Evolutionary conservation across 2,888 invertebrate species (phyloP).

Genomic region (Heteromurus nitidus): DNA sequence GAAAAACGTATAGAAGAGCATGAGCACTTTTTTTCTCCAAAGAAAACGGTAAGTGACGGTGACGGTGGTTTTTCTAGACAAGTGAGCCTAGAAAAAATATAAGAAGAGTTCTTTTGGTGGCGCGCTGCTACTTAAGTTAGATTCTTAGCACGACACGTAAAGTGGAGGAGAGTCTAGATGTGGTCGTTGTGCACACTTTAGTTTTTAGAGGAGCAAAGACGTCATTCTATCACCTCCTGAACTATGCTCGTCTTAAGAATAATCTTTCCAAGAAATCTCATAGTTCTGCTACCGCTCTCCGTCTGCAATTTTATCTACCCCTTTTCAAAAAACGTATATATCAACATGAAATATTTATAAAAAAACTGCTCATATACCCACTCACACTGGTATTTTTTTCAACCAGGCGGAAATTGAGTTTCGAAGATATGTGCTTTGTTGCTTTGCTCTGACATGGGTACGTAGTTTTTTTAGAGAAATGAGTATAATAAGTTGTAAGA

Average conservation of each 20-base stretch:
- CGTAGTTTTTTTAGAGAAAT: not conserved
- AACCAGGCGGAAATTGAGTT: slow-evolving; percentile 63
- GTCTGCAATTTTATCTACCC: too few species aligned
- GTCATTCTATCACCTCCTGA: slow-evolving; percentile 18
- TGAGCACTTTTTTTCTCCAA: too few species aligned
- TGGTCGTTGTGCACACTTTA: not conserved
- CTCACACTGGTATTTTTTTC: not conserved
- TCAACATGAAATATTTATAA: too few species aligned
- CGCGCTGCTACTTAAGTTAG: too few species aligned
- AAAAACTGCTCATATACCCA: too few species aligned
- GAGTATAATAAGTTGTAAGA: not conserved
- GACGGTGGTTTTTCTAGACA: not conserved
- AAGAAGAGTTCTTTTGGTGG: too few species aligned
- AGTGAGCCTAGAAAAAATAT: not conserved
- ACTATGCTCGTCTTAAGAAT: not conserved
- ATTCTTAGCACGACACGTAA: too few species aligned
- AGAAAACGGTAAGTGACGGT: not conserved
- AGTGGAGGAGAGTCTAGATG: too few species aligned
- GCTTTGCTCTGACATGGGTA: not conserved
- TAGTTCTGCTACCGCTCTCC: too few species aligned
- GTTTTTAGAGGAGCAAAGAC: slow-evolving; percentile 6
- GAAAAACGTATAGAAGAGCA: too few species aligned
- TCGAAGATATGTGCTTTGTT: slow-evolving; percentile 41
- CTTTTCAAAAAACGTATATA: too few species aligned
- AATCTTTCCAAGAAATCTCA: not conserved